A percentile compares a stretch with the other conserved stretches of the same genome.
Evolutionary conservation across 2,888 invertebrate species (phyloP).

Genomic region (Erebia aethiops): DNA sequence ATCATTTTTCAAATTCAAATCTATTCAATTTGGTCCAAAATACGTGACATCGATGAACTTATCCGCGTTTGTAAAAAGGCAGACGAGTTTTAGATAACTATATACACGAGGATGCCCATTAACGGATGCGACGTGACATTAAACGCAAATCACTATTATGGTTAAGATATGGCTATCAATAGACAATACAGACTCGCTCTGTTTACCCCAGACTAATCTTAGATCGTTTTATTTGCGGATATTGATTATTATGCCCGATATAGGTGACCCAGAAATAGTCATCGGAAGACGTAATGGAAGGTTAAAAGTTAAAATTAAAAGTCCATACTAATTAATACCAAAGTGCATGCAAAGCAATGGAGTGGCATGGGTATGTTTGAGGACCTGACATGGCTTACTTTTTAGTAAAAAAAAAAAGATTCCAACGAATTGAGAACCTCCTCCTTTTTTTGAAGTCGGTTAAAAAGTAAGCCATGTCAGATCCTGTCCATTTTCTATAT

Average conservation of each 20-base stretch:
- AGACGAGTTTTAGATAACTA: background rate
- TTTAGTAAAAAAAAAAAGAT: no score
- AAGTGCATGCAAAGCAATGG: no score
- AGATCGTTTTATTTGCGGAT: conserved; percentile 14
- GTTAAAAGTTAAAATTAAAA: conserved; percentile 1
- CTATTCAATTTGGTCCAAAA: background rate
- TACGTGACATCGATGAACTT: background rate
- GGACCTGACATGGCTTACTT: no score
- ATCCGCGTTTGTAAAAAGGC: background rate
- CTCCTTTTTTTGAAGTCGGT: no score
- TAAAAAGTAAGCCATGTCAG: no score
- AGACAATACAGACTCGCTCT: conserved; percentile 8
- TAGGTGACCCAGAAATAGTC: conserved; percentile 25
- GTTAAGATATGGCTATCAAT: conserved; percentile 29
- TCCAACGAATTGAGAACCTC: no score
- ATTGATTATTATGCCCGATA: conserved; percentile 20
- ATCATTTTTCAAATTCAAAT: background rate
- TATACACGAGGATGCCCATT: conserved; percentile 25
- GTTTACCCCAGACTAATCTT: conserved; percentile 5
- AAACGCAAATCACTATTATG: conserved; percentile 27
- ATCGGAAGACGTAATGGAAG: background rate
- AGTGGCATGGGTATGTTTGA: no score
- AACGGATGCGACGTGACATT: conserved; percentile 27
- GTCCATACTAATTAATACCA: background rate
- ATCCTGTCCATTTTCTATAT: no score